Percentiles rank a stretch among this genome's conserved stretches.
These are phyloP conservation scores for Ianthella basta DNA, from an alignment of 37 sponge, comb jelly and placozoan genomes.

Conservation along the genomic window DNA sequence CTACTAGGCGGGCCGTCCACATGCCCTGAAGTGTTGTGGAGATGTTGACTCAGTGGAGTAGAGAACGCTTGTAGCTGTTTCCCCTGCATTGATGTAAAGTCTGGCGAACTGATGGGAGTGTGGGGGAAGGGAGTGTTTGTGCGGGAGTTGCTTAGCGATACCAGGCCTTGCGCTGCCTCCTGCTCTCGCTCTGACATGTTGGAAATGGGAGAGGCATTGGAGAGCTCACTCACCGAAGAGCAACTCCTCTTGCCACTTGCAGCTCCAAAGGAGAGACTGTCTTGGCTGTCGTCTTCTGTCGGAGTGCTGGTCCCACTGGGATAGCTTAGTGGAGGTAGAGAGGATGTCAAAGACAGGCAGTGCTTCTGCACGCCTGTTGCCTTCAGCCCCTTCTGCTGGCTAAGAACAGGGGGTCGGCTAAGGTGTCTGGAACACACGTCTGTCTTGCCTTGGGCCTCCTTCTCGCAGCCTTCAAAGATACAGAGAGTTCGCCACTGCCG, in stretches of 20 bases:
- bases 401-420: not conserved
- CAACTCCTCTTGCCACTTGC: not conserved
- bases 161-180: not conserved
- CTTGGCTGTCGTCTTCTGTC: conserved; percentile 20
- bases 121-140: conserved; percentile 6
- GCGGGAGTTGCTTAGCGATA: conserved; percentile 19
- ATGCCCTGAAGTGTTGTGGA: no score
- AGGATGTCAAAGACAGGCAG: no score
- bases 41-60: no score
- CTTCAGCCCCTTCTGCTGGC: not conserved
- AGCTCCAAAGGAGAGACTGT: not conserved
- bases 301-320: not conserved
- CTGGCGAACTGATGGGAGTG: not conserved
- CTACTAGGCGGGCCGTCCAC: not conserved
- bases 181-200: not conserved
- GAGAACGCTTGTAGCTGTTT: no score
- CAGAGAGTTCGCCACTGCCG: not conserved
- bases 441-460: not conserved
- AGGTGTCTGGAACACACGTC: conserved; percentile 2
- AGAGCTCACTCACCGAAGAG: conserved; percentile 10
- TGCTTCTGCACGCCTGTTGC: not conserved
- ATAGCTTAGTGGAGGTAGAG: no score
- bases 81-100: not conserved
- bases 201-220: not conserved
- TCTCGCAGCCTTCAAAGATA: not conserved